Percentiles rank a stretch among this genome's conserved stretches.
phyloP scores from a whole-genome alignment of 2,797 vertebrate species.

The Hybognathus amarus region DNA sequence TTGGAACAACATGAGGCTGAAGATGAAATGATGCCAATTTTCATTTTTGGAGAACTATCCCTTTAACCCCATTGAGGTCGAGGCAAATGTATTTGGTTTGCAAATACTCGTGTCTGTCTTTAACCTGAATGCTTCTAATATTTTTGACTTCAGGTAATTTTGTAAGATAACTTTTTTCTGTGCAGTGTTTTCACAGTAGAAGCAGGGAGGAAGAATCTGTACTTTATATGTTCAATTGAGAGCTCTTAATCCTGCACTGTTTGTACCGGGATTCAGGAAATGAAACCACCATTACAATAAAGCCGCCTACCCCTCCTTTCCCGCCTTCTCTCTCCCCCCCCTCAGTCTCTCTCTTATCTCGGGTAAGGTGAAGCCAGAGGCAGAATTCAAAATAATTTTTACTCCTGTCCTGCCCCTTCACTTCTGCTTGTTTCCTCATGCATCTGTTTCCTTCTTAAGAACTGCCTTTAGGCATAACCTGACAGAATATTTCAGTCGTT shows the following conservation, averaged over 20 bases:
- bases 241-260: constrained; percentile 52
- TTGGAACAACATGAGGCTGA: too few relatives aligned
- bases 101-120: neutral
- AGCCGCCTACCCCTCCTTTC: constrained; percentile 9
- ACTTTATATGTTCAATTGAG: constrained; percentile 43
- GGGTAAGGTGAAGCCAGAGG: constrained; percentile 23
- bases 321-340: neutral
- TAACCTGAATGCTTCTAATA: neutral
- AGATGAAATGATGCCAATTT: too few relatives aligned
- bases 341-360: neutral
- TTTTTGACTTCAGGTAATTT: neutral
- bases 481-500: neutral
- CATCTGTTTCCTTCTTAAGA: constrained; percentile 2
- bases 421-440: constrained; percentile 5
- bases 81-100: neutral
- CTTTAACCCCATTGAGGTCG: neutral
- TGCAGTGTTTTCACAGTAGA: constrained; percentile 58
- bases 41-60: too few relatives aligned
- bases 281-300: constrained; percentile 53
- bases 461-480: neutral
- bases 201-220: constrained; percentile 54
- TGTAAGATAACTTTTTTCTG: neutral
- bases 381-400: constrained; percentile 30
- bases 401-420: neutral
- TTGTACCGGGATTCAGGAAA: constrained; percentile 59